Conservation (phyloP, 2,888 invertebrate genomes). For the Diarsia brunnea region DNA sequence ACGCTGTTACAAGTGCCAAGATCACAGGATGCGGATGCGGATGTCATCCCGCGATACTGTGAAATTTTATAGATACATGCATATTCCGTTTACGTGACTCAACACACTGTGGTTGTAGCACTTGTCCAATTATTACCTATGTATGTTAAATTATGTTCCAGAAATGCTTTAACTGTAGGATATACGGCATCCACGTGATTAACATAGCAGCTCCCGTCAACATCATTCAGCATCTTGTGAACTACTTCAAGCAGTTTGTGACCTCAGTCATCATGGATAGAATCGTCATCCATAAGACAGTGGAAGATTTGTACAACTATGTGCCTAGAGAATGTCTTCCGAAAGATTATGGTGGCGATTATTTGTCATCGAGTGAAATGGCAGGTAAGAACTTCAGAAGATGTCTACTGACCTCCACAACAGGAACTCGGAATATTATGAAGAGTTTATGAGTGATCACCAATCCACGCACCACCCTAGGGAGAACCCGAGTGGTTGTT, state of each 20-base stretch:
- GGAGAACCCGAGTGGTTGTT: too few species aligned
- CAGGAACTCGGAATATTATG: too few species aligned
- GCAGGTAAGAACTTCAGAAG: slow-evolving; percentile 12
- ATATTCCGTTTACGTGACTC: background rate
- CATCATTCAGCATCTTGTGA: background rate
- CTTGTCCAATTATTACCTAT: background rate
- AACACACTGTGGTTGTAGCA: background rate
- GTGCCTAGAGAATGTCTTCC: slow-evolving; percentile 42
- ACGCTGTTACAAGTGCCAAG: too few species aligned
- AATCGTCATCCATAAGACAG: slow-evolving; percentile 23
- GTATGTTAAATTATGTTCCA: slow-evolving; percentile 18
- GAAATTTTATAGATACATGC: background rate
- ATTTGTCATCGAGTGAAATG: slow-evolving; percentile 12
- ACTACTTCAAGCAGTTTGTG: slow-evolving; percentile 39
- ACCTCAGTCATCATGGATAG: slow-evolving; percentile 27
- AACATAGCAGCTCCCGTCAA: background rate
- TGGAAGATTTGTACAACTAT: slow-evolving; percentile 29
- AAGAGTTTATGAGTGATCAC: too few species aligned
- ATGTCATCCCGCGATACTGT: background rate
- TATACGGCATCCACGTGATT: slow-evolving; percentile 36
- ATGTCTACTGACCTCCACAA: too few species aligned
- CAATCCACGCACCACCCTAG: too few species aligned
- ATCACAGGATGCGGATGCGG: too few species aligned
- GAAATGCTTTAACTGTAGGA: slow-evolving; percentile 43
- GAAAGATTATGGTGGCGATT: slow-evolving; percentile 44